These are phyloP conservation scores for Cephus pygmeus DNA, from an alignment of 2,888 invertebrate species.

Conservation along the genomic window DNA sequence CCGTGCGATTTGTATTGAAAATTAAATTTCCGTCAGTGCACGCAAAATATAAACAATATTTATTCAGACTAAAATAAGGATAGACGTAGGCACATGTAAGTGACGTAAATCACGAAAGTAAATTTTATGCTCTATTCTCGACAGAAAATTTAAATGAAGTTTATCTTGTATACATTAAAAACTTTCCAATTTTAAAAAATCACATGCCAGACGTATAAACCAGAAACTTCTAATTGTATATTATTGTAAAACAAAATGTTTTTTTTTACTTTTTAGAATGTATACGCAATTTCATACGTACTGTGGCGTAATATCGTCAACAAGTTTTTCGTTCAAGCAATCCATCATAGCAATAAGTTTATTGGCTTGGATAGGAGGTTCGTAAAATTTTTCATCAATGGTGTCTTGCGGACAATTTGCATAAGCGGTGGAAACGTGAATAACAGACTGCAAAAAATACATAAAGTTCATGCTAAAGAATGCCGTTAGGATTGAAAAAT, in stretches of 20 bases:
- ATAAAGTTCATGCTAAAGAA: neutral
- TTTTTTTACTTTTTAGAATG: neutral
- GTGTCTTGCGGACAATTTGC: conserved; percentile 67
- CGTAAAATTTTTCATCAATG: conserved; percentile 71
- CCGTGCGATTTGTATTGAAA: no score
- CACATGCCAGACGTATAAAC: no score
- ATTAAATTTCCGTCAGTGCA: no score
- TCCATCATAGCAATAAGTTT: conserved; percentile 69
- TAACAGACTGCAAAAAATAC: conserved; percentile 60
- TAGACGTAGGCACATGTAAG: no score
- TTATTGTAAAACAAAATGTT: neutral
- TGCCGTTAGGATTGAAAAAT: neutral
- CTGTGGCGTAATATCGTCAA: conserved; percentile 70
- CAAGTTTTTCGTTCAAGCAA: conserved; percentile 67
- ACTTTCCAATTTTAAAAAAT: no score
- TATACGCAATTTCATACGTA: conserved; percentile 44
- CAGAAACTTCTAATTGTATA: neutral
- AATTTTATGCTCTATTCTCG: no score
- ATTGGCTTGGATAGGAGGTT: conserved; percentile 67
- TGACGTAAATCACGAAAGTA: no score
- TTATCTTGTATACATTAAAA: no score
- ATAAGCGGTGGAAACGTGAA: conserved; percentile 73
- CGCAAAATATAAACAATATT: no score
- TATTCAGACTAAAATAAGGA: no score
- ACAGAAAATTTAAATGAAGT: no score